phyloP scores from a whole-genome alignment of 2,888 invertebrate species.

The Synanthedon vespiformis region DNA sequence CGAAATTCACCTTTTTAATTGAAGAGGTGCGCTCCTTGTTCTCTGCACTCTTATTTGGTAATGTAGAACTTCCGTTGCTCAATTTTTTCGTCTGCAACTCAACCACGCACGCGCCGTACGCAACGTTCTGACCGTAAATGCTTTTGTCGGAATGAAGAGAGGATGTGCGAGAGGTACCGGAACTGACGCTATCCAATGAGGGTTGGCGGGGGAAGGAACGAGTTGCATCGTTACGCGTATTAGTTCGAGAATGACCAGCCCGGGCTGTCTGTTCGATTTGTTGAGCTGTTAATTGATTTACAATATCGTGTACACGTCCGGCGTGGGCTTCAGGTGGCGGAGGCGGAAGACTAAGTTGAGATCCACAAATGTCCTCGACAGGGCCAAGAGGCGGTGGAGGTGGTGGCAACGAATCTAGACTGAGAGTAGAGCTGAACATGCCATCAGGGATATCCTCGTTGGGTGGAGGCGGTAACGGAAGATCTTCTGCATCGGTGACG shows the following conservation, averaged over 20 bases:
- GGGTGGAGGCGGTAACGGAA: constrained; percentile 79
- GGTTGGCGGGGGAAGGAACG: constrained; percentile 66
- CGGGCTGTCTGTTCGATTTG: constrained; percentile 45
- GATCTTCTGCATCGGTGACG: constrained; percentile 44
- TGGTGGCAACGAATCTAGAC: constrained; percentile 84
- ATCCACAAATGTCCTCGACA: constrained; percentile 73
- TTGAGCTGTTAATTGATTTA: constrained; percentile 47
- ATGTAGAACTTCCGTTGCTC: constrained; percentile 42
- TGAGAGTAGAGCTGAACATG: constrained; percentile 81
- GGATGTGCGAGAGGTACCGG: constrained; percentile 57
- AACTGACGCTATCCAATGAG: constrained; percentile 67
- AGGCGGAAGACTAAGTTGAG: constrained; percentile 81
- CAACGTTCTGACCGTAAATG: constrained; percentile 40
- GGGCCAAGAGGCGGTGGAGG: constrained; percentile 74
- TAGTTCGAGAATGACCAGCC: constrained; percentile 44
- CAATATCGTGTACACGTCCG: constrained; percentile 54
- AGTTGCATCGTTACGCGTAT: constrained; percentile 41
- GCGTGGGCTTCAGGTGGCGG: constrained; percentile 71
- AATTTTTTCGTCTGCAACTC: constrained; percentile 69
- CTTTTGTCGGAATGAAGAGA: constrained; percentile 54
- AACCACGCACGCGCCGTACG: constrained; percentile 65
- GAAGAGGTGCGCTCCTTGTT: constrained; percentile 58
- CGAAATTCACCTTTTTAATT: constrained; percentile 72
- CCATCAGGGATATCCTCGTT: constrained; percentile 59
- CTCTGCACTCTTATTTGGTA: constrained; percentile 39